A percentile compares a stretch with the other conserved stretches of the same genome.
phyloP scores from a whole-genome alignment of 2,113 vertebrate genomes.

The Glareola pratincola region DNA sequence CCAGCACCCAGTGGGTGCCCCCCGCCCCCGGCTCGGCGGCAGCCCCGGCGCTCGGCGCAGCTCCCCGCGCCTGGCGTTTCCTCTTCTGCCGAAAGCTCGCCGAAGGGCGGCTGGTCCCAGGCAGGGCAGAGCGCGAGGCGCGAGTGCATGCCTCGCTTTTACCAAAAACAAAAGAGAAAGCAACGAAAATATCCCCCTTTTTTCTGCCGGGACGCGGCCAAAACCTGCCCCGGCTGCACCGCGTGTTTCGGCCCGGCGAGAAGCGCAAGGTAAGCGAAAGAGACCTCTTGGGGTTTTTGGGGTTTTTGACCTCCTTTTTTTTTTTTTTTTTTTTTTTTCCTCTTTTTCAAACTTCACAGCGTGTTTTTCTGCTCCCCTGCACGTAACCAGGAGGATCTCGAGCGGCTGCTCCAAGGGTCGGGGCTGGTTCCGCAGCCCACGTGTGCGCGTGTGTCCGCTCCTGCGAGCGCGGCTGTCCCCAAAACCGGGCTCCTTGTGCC shows the following conservation, averaged over 20 bases:
- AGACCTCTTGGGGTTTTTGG: neutral
- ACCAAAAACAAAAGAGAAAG: slow-evolving; percentile 61
- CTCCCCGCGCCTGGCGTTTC: neutral
- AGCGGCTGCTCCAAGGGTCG: neutral
- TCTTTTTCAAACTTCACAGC: fast-evolving
- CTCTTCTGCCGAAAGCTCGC: neutral
- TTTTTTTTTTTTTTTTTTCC: neutral
- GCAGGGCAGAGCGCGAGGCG: neutral
- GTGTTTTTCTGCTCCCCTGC: neutral
- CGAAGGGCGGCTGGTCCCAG: neutral
- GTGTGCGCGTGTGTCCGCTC: fast-evolving
- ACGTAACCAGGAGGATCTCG: fast-evolving
- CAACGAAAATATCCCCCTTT: neutral
- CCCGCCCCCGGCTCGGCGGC: neutral
- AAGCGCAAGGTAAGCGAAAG: neutral
- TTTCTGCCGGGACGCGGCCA: neutral
- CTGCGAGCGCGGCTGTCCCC: fast-evolving
- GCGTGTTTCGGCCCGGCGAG: fast-evolving
- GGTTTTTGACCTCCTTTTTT: neutral
- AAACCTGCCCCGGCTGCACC: neutral
- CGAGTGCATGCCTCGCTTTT: neutral
- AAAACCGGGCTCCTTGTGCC: neutral
- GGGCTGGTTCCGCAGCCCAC: fast-evolving
- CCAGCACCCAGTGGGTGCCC: neutral
- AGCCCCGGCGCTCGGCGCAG: neutral